These are phyloP conservation scores for Hirudo medicinalis DNA, from an alignment of 1,140 invertebrate species.

Conservation along the genomic window DNA sequence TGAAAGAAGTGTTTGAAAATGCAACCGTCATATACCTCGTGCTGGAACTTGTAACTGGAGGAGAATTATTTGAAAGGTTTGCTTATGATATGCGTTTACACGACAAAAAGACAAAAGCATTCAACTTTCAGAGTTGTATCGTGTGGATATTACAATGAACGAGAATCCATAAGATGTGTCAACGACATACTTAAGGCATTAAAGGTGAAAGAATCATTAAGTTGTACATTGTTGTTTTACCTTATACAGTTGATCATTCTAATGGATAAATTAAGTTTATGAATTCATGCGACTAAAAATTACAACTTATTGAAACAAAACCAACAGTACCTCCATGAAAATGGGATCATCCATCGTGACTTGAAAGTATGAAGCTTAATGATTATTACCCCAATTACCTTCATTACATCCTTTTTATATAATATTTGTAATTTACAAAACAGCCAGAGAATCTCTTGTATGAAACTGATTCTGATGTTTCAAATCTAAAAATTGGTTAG, in stretches of 20 bases:
- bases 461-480: slow-evolving; percentile 38
- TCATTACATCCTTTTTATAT: background rate
- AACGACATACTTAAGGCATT: slow-evolving; percentile 40
- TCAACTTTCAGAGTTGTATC: slow-evolving; percentile 40
- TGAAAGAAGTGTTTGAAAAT: slow-evolving; percentile 59
- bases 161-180: slow-evolving; percentile 42
- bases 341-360: slow-evolving; percentile 43
- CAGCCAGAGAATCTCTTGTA: slow-evolving; percentile 47
- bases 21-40: slow-evolving; percentile 71
- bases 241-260: too few relatives aligned
- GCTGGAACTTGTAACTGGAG: slow-evolving; percentile 77
- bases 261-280: slow-evolving; percentile 1
- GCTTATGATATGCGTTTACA: background rate
- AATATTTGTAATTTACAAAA: slow-evolving; percentile 23
- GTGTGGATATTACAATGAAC: slow-evolving; percentile 43
- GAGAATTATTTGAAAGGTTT: slow-evolving; percentile 81
- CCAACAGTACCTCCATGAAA: slow-evolving; percentile 43
- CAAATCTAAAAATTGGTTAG: slow-evolving; percentile 42
- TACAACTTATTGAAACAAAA: background rate
- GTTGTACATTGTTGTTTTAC: background rate
- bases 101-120: background rate
- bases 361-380: slow-evolving; percentile 32
- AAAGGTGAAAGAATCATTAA: slow-evolving; percentile 31
- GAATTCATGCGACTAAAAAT: background rate
- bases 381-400: too few relatives aligned